Percentiles rank a stretch among this genome's conserved stretches.
phyloP scores from a whole-genome alignment of 2,888 invertebrate genomes.

The Phymatocera aterrima region DNA sequence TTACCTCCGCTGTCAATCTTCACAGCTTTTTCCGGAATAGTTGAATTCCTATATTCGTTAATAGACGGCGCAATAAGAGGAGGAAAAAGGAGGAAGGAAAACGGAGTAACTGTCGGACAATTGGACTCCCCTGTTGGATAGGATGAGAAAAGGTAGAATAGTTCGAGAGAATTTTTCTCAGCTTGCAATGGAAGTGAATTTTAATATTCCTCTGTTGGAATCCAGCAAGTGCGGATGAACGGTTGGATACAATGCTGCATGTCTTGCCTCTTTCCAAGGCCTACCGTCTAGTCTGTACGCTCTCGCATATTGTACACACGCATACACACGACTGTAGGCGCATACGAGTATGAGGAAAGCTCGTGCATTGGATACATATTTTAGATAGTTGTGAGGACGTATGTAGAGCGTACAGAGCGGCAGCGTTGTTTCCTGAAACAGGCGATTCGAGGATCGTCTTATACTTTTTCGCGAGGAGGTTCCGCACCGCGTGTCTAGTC shows the following conservation, averaged over 20 bases:
- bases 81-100: background rate
- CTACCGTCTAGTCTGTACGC: background rate
- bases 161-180: background rate
- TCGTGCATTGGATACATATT: background rate
- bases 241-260: background rate
- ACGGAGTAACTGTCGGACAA: background rate
- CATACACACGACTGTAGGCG: background rate
- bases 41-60: no score
- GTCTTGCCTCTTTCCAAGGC: background rate
- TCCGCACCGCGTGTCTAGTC: no score
- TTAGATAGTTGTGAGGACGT: background rate
- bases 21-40: no score
- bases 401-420: background rate
- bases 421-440: background rate
- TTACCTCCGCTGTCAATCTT: no score
- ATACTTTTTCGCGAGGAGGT: no score
- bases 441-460: slow-evolving; percentile 17
- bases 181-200: background rate
- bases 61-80: no score
- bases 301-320: background rate
- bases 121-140: background rate
- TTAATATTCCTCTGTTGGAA: background rate
- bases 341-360: background rate
- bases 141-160: background rate
- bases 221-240: background rate